phyloP scores from a whole-genome alignment of 2,113 vertebrate genomes.

The Regulus satrapa region DNA sequence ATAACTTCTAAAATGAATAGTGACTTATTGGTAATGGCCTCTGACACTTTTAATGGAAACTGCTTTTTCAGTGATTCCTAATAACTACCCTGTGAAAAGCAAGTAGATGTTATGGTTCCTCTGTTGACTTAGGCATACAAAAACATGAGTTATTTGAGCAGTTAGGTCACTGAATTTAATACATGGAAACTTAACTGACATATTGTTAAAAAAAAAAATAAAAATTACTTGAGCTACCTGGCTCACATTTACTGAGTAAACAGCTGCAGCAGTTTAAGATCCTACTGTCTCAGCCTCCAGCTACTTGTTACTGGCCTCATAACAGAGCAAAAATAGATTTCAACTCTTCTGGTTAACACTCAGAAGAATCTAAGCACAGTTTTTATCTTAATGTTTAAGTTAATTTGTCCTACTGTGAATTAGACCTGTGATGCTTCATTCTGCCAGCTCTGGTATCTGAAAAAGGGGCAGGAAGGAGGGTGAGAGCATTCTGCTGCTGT shows the following conservation, averaged over 20 bases:
- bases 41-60: not conserved
- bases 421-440: not conserved
- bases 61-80: not conserved
- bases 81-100: not conserved
- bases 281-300: not conserved
- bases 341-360: not conserved
- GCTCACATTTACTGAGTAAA: not conserved
- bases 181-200: conserved; percentile 16
- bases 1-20: not conserved
- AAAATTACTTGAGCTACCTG: not conserved
- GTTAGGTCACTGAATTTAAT: conserved; percentile 22
- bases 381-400: not conserved
- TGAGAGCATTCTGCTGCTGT: not conserved
- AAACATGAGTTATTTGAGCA: not conserved
- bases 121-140: not conserved
- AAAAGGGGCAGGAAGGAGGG: not conserved
- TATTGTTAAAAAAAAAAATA: not conserved
- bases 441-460: not conserved
- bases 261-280: conserved; percentile 19
- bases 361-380: not conserved
- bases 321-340: not conserved
- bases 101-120: not conserved
- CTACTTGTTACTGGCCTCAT: not conserved
- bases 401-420: not conserved
- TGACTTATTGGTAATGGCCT: not conserved